phyloP scores from a whole-genome alignment of 2,888 invertebrate genomes.

The Andrena chrysosceles region DNA sequence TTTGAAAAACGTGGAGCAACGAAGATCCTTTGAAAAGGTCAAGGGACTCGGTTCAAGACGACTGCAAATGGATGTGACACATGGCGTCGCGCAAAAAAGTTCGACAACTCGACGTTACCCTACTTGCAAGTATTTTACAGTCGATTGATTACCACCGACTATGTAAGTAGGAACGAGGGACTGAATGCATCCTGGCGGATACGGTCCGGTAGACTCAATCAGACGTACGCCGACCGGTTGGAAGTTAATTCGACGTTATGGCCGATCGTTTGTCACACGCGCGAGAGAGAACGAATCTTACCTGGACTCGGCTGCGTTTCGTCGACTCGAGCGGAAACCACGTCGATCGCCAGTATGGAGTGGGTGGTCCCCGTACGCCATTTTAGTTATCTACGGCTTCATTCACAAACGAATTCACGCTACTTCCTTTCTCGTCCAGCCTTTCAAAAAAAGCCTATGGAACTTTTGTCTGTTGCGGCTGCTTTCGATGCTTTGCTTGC shows the following conservation, averaged over 20 bases:
- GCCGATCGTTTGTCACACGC: conserved; percentile 66
- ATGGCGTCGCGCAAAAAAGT: conserved; percentile 8
- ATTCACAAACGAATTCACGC: neutral
- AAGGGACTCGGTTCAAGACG: neutral
- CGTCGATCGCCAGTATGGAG: conserved; percentile 25
- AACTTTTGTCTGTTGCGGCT: neutral
- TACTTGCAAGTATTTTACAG: conserved; percentile 58
- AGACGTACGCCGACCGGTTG: conserved; percentile 64
- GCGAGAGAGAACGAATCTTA: conserved; percentile 55
- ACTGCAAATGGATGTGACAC: conserved; percentile 17
- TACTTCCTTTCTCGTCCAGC: neutral
- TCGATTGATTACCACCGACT: conserved; percentile 45
- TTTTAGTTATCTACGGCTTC: conserved; percentile 21
- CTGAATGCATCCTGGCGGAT: conserved; percentile 62
- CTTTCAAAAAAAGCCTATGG: neutral
- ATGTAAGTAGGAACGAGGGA: conserved; percentile 21
- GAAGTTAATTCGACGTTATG: conserved; percentile 70
- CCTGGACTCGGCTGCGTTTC: conserved; percentile 32
- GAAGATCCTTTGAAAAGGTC: neutral
- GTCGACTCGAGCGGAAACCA: conserved; percentile 28
- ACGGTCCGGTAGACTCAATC: conserved; percentile 67
- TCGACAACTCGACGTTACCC: conserved; percentile 42
- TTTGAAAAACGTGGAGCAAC: neutral
- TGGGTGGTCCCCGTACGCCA: conserved; percentile 47
- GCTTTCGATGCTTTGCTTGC: too few species aligned